phyloP scores from a whole-genome alignment of 2,888 invertebrate species.

The Melanostoma scalare region DNA sequence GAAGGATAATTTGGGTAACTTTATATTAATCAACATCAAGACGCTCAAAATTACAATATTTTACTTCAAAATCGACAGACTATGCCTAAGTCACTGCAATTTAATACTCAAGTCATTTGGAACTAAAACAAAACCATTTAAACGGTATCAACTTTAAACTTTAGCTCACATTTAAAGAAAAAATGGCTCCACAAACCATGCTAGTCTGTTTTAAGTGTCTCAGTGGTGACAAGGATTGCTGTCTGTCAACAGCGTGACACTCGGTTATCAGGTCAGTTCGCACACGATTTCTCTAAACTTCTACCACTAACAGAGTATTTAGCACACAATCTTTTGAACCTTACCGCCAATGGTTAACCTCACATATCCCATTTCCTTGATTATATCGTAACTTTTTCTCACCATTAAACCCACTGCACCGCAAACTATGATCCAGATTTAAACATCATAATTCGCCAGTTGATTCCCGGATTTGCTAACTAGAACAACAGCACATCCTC shows the following conservation, averaged over 20 bases:
- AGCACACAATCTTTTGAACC: constrained; percentile 1
- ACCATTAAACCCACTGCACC: constrained; percentile 9
- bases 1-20: no score
- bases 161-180: no score
- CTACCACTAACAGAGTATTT: not conserved
- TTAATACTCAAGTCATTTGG: no score
- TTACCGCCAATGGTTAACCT: not conserved
- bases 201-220: no score
- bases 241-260: not conserved
- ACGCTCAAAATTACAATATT: no score
- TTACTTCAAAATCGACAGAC: no score
- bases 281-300: not conserved
- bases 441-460: constrained; percentile 49
- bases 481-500: constrained; percentile 56
- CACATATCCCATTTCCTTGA: constrained; percentile 31
- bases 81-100: no score
- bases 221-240: no score
- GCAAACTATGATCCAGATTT: constrained; percentile 8
- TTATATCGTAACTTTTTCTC: constrained; percentile 35
- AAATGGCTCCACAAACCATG: no score
- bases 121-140: no score
- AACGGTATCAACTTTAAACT: no score
- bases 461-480: constrained; percentile 64
- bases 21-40: no score
- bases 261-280: not conserved